Evolutionary conservation across 2,888 invertebrate genomes (phyloP), one percentile per base, ranked within the genome.

Genomic region (Eristalinus aeneus): DNA sequence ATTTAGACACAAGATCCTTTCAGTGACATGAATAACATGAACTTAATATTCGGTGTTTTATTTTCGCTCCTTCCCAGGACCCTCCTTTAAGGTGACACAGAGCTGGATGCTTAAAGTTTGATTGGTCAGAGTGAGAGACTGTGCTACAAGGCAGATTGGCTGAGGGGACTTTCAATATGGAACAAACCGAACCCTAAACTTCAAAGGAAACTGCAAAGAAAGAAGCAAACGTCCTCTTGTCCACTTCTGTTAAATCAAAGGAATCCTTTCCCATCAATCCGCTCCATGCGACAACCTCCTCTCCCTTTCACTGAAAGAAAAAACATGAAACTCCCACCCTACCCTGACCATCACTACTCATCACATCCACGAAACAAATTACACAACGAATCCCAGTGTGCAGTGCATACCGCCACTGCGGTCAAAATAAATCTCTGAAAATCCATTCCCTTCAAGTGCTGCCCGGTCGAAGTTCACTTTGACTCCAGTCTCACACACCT

Each of bases 391-490:
- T 78, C 63, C 77, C 22, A 46, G 69, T 56, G 56, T 64, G 64
- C 22, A 54, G 65, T 69, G 72, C 68, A 80, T 5, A 5, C 27
- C 27, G 2, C 27, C 27, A 27, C 27, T 27, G 27, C 64, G 64
- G 73, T 82, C 77, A 73, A 86, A 77, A 81, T 86, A 86, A 86
- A 86, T 77, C 61, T 76, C 12, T 3, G 23, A 20, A 56, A 76
- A 58, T 71, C 23, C 54, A 36, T 39, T 9, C 8, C 12, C 22
- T 0, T 20, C 46, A 22, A 1, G 9, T 56, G 23, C 16, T 27
- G 11, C 23, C 23, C 23, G 3, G 11, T 56, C n/a, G 46, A 20
- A 16, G 27, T 22, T 32, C 31, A 20, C 6, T 23, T 32, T 16
- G 2, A 1, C 11, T 31, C 22, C 16, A 23, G 10, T 1, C 46